phyloP scores from a whole-genome alignment of 2,888 invertebrate genomes.

The Philopedon plagiatum region DNA sequence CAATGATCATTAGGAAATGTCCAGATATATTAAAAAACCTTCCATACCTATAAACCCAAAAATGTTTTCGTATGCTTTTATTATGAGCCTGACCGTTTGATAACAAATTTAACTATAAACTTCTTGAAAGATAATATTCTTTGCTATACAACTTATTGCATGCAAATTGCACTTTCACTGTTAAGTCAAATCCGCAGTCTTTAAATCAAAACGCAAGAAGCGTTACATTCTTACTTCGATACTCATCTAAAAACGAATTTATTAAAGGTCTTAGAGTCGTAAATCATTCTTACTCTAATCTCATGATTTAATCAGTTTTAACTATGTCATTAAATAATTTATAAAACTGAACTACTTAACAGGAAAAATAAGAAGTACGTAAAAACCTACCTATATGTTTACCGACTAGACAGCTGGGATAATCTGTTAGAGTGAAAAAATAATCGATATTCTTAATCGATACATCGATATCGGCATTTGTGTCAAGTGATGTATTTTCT shows the following conservation, averaged over 20 bases:
- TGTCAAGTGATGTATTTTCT: no score
- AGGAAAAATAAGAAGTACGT: conserved; percentile 3
- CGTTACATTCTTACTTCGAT: no score
- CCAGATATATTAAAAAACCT: no score
- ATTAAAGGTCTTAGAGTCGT: neutral
- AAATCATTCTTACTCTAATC: neutral
- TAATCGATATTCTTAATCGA: neutral
- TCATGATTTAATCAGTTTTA: conserved; percentile 5
- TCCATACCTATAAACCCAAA: no score
- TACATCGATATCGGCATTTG: neutral
- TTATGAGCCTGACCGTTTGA: no score
- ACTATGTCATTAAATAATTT: conserved; percentile 30
- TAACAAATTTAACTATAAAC: no score
- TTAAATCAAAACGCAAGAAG: no score
- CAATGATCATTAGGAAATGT: no score
- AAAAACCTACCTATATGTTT: conserved; percentile 13
- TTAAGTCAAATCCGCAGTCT: no score
- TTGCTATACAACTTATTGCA: no score
- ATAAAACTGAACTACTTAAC: conserved; percentile 35
- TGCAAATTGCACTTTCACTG: neutral
- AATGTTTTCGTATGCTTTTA: no score
- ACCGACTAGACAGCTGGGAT: neutral
- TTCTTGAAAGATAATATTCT: no score
- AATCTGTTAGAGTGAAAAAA: neutral
- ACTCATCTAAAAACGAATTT: neutral